Conservation (phyloP, 2,888 invertebrate species). For the Limulus polyphemus region DNA sequence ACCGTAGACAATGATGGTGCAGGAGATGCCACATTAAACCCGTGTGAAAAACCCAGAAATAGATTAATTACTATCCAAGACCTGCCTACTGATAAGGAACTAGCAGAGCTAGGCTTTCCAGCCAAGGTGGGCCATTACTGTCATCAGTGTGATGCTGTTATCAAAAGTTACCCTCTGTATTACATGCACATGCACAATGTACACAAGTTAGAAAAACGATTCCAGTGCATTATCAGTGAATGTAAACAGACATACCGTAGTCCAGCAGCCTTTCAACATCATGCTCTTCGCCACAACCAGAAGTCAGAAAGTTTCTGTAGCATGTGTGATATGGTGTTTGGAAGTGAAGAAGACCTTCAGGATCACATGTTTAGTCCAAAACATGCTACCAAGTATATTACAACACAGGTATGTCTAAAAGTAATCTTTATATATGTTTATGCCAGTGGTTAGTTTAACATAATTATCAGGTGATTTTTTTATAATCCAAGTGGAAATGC, state of each 20-base stretch:
- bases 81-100: constrained; percentile 19
- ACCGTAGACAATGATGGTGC: no score
- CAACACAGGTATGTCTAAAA: constrained; percentile 18
- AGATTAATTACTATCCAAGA: constrained; percentile 1
- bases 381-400: constrained; percentile 27
- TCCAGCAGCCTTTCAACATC: constrained; percentile 20
- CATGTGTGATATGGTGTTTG: constrained; percentile 28
- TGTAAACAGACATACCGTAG: constrained; percentile 19
- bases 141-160: constrained; percentile 23
- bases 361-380: constrained; percentile 26
- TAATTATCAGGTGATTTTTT: constrained; percentile 12
- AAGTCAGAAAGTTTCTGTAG: constrained; percentile 23
- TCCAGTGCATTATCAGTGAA: constrained; percentile 22
- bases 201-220: constrained; percentile 23
- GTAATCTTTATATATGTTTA: background rate
- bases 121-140: constrained; percentile 24
- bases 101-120: constrained; percentile 22
- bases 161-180: constrained; percentile 22
- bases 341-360: constrained; percentile 25
- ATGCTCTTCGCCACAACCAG: constrained; percentile 20
- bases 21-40: no score
- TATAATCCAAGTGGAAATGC: no score
- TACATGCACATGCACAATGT: constrained; percentile 25
- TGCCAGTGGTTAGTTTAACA: constrained; percentile 4
- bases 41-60: no score